These are phyloP conservation scores for Cerastis rubricosa DNA, from an alignment of 2,888 invertebrate genomes.

Conservation along the genomic window DNA sequence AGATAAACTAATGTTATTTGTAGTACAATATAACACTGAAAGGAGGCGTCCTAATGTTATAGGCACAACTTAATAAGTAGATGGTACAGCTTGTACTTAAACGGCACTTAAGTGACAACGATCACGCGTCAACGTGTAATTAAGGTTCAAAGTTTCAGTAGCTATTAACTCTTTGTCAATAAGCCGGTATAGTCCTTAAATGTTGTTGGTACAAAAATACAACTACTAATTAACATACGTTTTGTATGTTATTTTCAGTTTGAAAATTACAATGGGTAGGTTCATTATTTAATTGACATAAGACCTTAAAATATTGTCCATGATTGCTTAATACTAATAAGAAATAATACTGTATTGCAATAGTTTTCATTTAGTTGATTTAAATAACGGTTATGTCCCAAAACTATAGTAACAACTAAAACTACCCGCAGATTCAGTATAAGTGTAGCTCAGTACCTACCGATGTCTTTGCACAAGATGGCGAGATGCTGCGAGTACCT, in stretches of 20 bases:
- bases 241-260: neutral
- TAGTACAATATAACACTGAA: neutral
- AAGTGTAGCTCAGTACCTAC: slow-evolving; percentile 64
- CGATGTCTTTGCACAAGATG: slow-evolving; percentile 78
- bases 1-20: neutral
- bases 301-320: neutral
- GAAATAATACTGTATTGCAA: neutral
- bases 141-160: slow-evolving; percentile 21
- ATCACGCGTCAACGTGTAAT: slow-evolving; percentile 34
- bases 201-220: slow-evolving; percentile 3
- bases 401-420: slow-evolving; percentile 17
- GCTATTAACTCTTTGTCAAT: slow-evolving; percentile 9
- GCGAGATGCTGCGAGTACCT: slow-evolving; percentile 75
- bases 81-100: slow-evolving; percentile 2
- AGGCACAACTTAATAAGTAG: slow-evolving; percentile 14
- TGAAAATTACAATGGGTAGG: neutral
- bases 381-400: neutral
- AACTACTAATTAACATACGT: slow-evolving; percentile 10
- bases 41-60: neutral
- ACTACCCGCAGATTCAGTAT: slow-evolving; percentile 45
- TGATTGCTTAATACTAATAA: neutral
- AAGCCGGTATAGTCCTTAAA: neutral
- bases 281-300: neutral
- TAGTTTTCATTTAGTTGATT: slow-evolving; percentile 3
- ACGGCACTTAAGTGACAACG: slow-evolving; percentile 30